phyloP scores from a whole-genome alignment of 1,140 invertebrate genomes.

The Trigoniulus corallinus region DNA sequence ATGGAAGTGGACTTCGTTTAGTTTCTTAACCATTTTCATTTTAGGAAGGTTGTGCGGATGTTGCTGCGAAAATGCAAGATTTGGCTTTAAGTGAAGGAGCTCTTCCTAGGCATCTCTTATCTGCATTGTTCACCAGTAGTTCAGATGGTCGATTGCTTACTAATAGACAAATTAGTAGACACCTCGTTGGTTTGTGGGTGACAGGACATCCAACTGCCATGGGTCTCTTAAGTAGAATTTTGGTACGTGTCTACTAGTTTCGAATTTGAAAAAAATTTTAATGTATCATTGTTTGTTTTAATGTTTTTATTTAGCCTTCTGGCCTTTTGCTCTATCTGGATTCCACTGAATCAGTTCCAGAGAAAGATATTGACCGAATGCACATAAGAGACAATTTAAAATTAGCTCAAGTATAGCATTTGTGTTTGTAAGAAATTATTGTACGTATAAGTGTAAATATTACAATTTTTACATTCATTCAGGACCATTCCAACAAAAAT shows the following conservation, averaged over 20 bases:
- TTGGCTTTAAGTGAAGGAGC: slow-evolving; percentile 94
- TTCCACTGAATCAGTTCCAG: slow-evolving; percentile 67
- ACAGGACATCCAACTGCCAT: slow-evolving; percentile 84
- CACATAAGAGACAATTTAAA: slow-evolving; percentile 86
- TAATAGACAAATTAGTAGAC: slow-evolving; percentile 43
- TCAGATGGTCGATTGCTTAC: slow-evolving; percentile 53
- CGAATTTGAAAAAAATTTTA: slow-evolving; percentile 1
- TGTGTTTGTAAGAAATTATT: not conserved
- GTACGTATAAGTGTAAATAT: too few relatives aligned
- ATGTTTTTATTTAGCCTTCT: slow-evolving; percentile 42
- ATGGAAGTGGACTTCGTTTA: not conserved
- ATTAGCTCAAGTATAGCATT: slow-evolving; percentile 61
- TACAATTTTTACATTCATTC: slow-evolving; percentile 1
- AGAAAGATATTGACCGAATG: slow-evolving; percentile 52
- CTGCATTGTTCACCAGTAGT: slow-evolving; percentile 74
- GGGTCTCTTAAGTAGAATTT: slow-evolving; percentile 67
- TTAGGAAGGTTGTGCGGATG: slow-evolving; percentile 73
- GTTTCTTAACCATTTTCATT: not conserved
- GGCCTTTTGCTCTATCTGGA: slow-evolving; percentile 83
- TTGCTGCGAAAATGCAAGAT: slow-evolving; percentile 87
- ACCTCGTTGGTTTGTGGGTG: slow-evolving; percentile 94
- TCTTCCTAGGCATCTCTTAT: slow-evolving; percentile 76
- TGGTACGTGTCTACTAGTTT: slow-evolving; percentile 41
- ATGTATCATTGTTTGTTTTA: slow-evolving; percentile 24
- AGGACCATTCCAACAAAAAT: slow-evolving; percentile 19